These are phyloP conservation scores for Thymelicus lineola DNA, from an alignment of 2,888 invertebrate genomes.

Conservation along the genomic window DNA sequence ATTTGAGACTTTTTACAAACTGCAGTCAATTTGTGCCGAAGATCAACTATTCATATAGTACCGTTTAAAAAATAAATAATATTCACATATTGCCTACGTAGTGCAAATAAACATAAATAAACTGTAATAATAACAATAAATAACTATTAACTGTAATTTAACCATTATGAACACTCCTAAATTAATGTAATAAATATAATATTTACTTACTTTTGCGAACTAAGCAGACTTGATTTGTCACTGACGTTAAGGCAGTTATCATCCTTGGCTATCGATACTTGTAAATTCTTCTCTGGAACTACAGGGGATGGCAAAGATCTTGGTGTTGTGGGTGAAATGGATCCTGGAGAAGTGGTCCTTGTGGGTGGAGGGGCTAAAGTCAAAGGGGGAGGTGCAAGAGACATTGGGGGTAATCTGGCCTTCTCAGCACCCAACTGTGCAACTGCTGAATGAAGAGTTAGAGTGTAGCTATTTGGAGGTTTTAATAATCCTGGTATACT, in stretches of 20 bases:
- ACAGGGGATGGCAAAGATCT: constrained; percentile 70
- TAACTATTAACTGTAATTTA: too few species aligned
- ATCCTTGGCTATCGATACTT: constrained; percentile 71
- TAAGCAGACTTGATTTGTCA: constrained; percentile 79
- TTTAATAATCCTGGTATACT: constrained; percentile 89
- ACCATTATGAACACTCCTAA: too few species aligned
- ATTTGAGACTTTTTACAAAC: constrained; percentile 3
- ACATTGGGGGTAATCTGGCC: constrained; percentile 73
- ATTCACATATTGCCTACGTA: too few species aligned
- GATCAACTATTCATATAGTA: not conserved
- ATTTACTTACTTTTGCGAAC: constrained; percentile 73
- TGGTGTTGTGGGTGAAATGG: constrained; percentile 68
- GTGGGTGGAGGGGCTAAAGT: constrained; percentile 64
- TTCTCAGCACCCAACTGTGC: constrained; percentile 73
- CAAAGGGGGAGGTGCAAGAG: constrained; percentile 66
- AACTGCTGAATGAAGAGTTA: constrained; percentile 76
- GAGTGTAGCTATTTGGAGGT: constrained; percentile 86
- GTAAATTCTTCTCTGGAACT: constrained; percentile 74
- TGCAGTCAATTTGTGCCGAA: too few species aligned
- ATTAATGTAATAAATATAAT: too few species aligned
- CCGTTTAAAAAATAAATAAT: not conserved
- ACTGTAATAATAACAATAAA: too few species aligned
- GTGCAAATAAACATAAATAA: too few species aligned
- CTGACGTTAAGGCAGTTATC: constrained; percentile 74
- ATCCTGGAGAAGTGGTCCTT: constrained; percentile 60